Evolutionary conservation across 1,140 invertebrate genomes (phyloP).

Genomic region (Neodiprion lecontei): DNA sequence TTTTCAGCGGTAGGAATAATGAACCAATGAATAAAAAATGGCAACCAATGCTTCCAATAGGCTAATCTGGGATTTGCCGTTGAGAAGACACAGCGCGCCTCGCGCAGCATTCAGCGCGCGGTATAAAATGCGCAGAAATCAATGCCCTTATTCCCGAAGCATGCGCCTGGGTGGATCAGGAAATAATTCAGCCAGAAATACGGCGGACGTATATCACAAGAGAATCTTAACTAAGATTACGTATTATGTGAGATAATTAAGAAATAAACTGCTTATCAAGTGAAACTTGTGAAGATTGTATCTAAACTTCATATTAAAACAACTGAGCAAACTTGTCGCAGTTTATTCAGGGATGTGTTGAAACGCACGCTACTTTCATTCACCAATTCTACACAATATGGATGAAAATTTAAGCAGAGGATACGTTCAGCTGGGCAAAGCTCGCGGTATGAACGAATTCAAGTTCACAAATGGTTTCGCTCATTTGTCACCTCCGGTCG

Average conservation of each 20-base stretch:
- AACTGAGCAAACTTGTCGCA: too few species aligned
- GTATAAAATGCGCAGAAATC: background rate
- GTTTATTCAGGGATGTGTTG: conserved; percentile 1
- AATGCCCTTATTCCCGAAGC: background rate
- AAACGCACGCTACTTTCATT: background rate
- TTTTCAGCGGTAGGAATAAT: too few species aligned
- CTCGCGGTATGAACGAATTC: conserved; percentile 61
- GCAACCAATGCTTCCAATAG: too few species aligned
- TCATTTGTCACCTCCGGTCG: conserved; percentile 72
- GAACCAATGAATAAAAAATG: too few species aligned
- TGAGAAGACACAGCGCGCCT: background rate
- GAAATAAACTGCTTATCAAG: background rate
- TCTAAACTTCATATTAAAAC: too few species aligned
- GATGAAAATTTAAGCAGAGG: conserved; percentile 73
- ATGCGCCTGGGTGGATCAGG: background rate
- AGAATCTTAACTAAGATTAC: background rate
- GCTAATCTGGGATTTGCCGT: background rate
- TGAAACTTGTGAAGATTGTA: background rate
- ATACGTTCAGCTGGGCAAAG: conserved; percentile 69
- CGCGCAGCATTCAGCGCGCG: background rate
- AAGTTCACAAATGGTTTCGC: conserved; percentile 64
- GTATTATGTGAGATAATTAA: background rate
- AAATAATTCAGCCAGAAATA: background rate
- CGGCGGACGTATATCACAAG: background rate
- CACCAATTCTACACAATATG: conserved; percentile 55